Conservation (phyloP, 2,888 invertebrate species). For the Agrochola lychnidis region DNA sequence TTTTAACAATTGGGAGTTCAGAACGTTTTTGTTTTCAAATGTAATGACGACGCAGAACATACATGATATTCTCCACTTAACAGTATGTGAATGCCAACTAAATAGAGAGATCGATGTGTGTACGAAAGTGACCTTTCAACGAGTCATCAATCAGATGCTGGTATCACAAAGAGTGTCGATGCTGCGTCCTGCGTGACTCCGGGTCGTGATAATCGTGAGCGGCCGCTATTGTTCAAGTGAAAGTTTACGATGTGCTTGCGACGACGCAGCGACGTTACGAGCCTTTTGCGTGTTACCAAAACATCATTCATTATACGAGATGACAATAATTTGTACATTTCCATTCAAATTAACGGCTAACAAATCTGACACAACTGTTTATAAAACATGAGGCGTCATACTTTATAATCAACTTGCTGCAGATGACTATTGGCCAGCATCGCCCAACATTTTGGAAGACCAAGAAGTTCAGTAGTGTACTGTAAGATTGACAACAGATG, state of each 20-base stretch:
- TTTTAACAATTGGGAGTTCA: slow-evolving; percentile 17
- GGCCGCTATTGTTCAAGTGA: slow-evolving; percentile 85
- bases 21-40: slow-evolving; percentile 25
- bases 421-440: not conserved
- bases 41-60: slow-evolving; percentile 15
- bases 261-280: slow-evolving; percentile 60
- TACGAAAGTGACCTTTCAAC: slow-evolving; percentile 73
- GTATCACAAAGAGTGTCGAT: slow-evolving; percentile 66
- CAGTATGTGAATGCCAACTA: slow-evolving; percentile 24
- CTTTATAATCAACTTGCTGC: slow-evolving; percentile 10
- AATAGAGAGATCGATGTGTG: slow-evolving; percentile 44
- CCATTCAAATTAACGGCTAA: slow-evolving; percentile 52
- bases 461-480: slow-evolving; percentile 1
- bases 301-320: slow-evolving; percentile 66
- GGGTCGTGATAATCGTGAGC: slow-evolving; percentile 78
- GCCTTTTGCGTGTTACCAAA: slow-evolving; percentile 85
- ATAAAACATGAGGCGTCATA: slow-evolving; percentile 34
- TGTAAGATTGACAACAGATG: not conserved
- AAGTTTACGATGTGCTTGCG: slow-evolving; percentile 83
- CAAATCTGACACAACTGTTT: slow-evolving; percentile 37
- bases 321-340: slow-evolving; percentile 64
- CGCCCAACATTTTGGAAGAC: not conserved
- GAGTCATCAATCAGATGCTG: slow-evolving; percentile 75
- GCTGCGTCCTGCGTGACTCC: slow-evolving; percentile 81
- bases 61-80: slow-evolving; percentile 1